Evolutionary conservation across 1,140 invertebrate genomes (phyloP).

Genomic region (Macrobrachium nipponense): DNA sequence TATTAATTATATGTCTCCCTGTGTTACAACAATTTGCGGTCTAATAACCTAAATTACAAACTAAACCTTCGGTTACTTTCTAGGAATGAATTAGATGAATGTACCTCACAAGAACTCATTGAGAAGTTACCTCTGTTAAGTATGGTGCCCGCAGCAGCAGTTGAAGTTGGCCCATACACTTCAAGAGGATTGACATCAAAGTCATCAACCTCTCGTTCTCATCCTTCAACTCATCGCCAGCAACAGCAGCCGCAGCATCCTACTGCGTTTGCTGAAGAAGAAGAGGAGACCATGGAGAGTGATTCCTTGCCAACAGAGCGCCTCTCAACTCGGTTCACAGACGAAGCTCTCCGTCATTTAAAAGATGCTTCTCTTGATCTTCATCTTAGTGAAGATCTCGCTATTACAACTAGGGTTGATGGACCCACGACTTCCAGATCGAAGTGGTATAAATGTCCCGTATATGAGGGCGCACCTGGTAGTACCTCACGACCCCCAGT

Average conservation of each 20-base stretch:
- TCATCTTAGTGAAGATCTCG: constrained; percentile 16
- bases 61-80: neutral
- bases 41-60: neutral
- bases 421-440: neutral
- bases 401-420: constrained; percentile 16
- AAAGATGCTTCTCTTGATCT: constrained; percentile 35
- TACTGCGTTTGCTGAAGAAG: neutral
- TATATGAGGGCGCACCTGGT: constrained; percentile 50
- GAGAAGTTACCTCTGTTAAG: constrained; percentile 35
- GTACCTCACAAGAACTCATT: constrained; percentile 34
- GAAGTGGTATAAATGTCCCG: constrained; percentile 38
- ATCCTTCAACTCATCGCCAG: neutral
- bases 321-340: neutral
- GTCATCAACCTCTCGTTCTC: neutral
- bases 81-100: constrained; percentile 50
- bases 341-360: neutral
- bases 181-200: neutral
- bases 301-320: neutral
- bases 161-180: constrained; percentile 15
- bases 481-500: constrained; percentile 9
- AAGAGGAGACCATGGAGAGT: neutral
- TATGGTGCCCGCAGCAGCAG: constrained; percentile 21
- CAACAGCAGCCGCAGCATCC: neutral
- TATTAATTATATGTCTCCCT: too few species aligned
- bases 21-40: too few species aligned